phyloP scores from a whole-genome alignment of 2,888 invertebrate species.

The Caenorhabditis sp. region DNA sequence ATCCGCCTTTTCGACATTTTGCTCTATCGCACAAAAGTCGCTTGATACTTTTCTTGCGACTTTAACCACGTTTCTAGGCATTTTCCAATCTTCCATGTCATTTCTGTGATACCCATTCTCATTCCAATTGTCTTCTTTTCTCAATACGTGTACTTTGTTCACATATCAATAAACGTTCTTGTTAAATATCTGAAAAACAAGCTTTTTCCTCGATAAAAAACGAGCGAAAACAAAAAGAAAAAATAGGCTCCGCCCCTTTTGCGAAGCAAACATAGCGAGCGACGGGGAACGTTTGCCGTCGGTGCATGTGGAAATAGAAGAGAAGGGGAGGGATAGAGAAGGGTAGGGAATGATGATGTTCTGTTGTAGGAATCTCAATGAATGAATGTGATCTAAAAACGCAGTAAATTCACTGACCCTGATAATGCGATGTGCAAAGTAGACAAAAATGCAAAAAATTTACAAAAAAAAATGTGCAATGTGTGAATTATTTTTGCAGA shows the following conservation, averaged over 20 bases:
- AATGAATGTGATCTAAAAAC: slow-evolving; percentile 40
- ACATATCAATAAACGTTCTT: not conserved
- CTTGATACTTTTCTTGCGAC: too few relatives aligned
- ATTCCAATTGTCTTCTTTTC: not conserved
- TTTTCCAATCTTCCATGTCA: not conserved
- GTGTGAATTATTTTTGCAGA: too few relatives aligned
- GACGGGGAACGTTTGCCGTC: slow-evolving; percentile 28
- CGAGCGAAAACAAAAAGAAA: not conserved
- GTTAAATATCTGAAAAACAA: not conserved
- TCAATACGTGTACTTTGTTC: not conserved
- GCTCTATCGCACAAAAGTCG: slow-evolving; percentile 22
- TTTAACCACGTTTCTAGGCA: too few relatives aligned
- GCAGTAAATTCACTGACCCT: slow-evolving; percentile 40
- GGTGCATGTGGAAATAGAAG: slow-evolving; percentile 6
- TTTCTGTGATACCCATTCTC: not conserved
- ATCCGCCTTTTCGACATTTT: slow-evolving; percentile 50
- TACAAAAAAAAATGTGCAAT: too few relatives aligned
- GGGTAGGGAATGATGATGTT: slow-evolving; percentile 33
- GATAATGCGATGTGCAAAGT: too few relatives aligned
- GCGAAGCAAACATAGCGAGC: slow-evolving; percentile 10
- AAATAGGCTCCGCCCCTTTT: slow-evolving; percentile 23
- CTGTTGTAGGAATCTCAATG: slow-evolving; percentile 46
- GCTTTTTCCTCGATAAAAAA: not conserved
- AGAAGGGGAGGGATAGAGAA: not conserved
- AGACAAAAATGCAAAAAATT: too few relatives aligned